phyloP scores from a whole-genome alignment of 2,113 vertebrate genomes.

The Tragelaphus imberbis region DNA sequence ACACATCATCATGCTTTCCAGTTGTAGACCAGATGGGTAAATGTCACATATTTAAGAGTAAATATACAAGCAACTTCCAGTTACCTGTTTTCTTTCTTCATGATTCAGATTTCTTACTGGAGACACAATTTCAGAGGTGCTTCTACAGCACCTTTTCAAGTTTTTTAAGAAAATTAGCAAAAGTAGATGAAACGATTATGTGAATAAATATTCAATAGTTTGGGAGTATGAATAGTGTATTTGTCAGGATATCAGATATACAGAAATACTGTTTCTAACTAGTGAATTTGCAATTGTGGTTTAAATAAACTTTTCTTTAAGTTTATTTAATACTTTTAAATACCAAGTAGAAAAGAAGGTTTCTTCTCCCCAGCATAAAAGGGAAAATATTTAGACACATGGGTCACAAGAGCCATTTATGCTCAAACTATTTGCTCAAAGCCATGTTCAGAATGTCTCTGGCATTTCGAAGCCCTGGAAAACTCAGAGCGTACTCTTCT shows the following conservation, averaged over 20 bases:
- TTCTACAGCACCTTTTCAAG: background rate
- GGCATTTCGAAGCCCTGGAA: background rate
- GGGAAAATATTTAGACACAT: conserved; percentile 36
- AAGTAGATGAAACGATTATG: background rate
- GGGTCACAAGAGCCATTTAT: conserved; percentile 31
- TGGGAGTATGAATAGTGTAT: background rate
- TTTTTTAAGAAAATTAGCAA: background rate
- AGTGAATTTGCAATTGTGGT: background rate
- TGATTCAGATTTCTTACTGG: background rate
- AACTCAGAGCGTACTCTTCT: background rate
- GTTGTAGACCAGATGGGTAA: background rate
- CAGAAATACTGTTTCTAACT: background rate
- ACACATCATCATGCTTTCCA: background rate
- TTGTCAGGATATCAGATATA: background rate
- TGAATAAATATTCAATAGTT: background rate
- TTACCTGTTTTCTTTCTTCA: background rate
- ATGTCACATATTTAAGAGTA: background rate
- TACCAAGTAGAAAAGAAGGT: background rate
- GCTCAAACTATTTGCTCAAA: conserved; percentile 7
- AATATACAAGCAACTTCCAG: background rate
- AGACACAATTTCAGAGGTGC: background rate
- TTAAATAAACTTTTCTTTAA: background rate
- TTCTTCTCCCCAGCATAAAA: background rate
- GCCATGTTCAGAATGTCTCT: background rate
- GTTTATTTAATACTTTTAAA: no score